Evolutionary conservation across 2,888 invertebrate species (phyloP), one percentile per base, ranked within the genome.

Genomic region (Sesia apiformis): DNA sequence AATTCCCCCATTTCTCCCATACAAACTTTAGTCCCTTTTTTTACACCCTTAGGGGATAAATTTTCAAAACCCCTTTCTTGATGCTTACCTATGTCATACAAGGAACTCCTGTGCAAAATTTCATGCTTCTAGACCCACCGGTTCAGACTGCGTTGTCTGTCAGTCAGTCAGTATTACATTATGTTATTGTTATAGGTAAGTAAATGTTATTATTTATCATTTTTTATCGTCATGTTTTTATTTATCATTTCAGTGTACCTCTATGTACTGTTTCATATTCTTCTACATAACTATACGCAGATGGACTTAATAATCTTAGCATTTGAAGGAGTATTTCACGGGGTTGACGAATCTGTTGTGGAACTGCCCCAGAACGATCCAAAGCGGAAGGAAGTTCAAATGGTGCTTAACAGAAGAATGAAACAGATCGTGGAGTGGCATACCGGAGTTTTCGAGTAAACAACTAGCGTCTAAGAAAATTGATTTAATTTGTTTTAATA

Each of bases 281-380:
- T 84, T 39, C 57, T 84, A 5, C 84, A 84, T 60, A 72, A 73
- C 57, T 73, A 74, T 57, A 66, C 59, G 23, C 55, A 81, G 56
- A 69, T 86, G 74, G 68, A 75, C 7, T 64, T 84, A 68, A 77
- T 82, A 1, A 71, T 76, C 40, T 56, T 79, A 40, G 76, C 80
- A 46, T 69, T 82, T 38, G 67, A 72, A 40, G 65, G 65, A 4
- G 61, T 86, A 56, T 85, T 84, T 57, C 69, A 76, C 0, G 82
- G 72, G 3, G 49, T 83, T 38, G 82, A 84, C 43, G 71, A 72
- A 40, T 57, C 63, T 0, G 78, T 76, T 1, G 64, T 56, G 3
- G 41, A 43, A 0, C 62, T 79, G 5, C 59, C 72, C 1, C 58
- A 54, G 0, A 3, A 56, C 3, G 61, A 83, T 54, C 60, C 65